Evolutionary conservation across 2,113 vertebrate species (phyloP).

Genomic region (Eudyptes chrysolophus): DNA sequence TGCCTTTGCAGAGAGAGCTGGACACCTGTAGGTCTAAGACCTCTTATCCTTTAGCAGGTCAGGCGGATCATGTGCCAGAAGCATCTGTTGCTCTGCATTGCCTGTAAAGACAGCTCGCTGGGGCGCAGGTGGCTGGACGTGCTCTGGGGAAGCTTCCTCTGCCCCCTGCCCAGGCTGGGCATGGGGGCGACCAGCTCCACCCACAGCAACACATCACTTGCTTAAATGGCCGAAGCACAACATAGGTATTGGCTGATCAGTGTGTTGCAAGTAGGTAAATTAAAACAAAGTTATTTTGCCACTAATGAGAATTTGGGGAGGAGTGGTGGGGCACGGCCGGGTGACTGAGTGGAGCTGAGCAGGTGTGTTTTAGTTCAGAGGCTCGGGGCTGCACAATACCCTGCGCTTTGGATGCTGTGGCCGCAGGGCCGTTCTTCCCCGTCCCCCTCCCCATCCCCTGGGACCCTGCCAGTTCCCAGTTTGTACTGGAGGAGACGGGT

Average conservation of each 20-base stretch:
- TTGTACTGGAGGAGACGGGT: not conserved
- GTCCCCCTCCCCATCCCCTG: not conserved
- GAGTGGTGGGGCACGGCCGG: not conserved
- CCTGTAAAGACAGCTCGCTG: too few species aligned
- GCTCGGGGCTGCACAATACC: not conserved
- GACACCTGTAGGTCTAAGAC: not conserved
- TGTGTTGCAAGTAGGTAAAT: not conserved
- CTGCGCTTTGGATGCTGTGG: accelerated
- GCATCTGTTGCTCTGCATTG: not conserved
- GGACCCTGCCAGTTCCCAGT: not conserved
- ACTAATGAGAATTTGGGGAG: not conserved
- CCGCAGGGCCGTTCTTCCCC: not conserved
- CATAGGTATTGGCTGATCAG: not conserved
- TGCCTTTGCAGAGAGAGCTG: not conserved
- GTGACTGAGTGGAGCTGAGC: not conserved
- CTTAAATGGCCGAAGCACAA: not conserved
- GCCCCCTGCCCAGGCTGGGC: not conserved
- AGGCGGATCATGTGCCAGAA: not conserved
- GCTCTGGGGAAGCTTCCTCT: not conserved
- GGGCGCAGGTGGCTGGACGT: accelerated
- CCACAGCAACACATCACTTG: not conserved
- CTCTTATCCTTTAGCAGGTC: not conserved
- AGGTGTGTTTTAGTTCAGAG: not conserved
- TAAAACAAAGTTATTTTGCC: not conserved
- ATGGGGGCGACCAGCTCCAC: not conserved